Evolutionary conservation across 1,140 invertebrate species (phyloP), one percentile per base, ranked within the genome.

Genomic region (Drosophila hydei): DNA sequence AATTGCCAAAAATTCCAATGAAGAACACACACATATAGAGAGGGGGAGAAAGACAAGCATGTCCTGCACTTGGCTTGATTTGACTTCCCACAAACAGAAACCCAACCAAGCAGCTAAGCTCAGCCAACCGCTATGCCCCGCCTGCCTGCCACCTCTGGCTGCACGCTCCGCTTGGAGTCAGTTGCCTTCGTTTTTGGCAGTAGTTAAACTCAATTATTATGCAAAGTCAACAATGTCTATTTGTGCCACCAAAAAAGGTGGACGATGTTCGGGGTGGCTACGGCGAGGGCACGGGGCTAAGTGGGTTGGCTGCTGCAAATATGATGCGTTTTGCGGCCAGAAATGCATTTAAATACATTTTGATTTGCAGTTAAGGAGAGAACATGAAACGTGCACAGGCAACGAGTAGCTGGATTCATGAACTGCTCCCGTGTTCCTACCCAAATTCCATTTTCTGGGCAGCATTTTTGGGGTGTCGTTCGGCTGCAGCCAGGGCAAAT

Each of bases 121-220:
- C 80, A 33, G 48, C 48, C 7, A 16, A 43, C 38, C 54, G 52
- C 51, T 33, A 8, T 42, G n/a, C 27, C 68, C n/a, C 14, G 16
- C 19, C 25, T n/a, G n/a, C 1, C 42, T 19, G 3, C 18, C 7
- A 4, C 0, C 18, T 11, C 8, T 18, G 8, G 40, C 42, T 11
- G 4, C 3, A 1, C 2, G 18, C 18, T 36, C 18, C 36, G 8
- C 36, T 23, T 27, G 33, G 30, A 55, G 38, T 51, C 59, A 52
- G 40, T 61, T 23, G 54, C 69, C 65, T 61, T 50, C 72, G 65
- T 79, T 69, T 75, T 77, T 33, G 25, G 81, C 77, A 72, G 83
- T 88, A 81, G 81, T 88, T 87, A 81, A 87, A 87, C 81, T 87
- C 81, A 87, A 87, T 87, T 87, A 87, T 87, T 87, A 87, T 87